Evolutionary conservation across 37 sponge, comb jelly and placozoan genomes (phyloP), one percentile per base, ranked within the genome.

Genomic region (Geodia barretti): DNA sequence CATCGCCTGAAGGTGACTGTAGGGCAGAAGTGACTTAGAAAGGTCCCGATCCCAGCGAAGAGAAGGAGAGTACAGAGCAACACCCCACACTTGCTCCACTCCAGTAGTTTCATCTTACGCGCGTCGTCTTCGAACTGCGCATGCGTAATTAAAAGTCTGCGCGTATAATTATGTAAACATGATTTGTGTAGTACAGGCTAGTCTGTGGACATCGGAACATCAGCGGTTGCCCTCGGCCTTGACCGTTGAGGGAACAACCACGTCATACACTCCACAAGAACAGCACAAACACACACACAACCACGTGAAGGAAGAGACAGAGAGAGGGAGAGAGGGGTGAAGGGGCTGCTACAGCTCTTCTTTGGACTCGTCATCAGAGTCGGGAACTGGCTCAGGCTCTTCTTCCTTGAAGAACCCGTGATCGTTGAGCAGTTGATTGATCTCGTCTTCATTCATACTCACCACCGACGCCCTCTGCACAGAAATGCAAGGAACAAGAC

Each of bases 361-460:
- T 23, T n/a, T 23, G 17, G 11, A 11, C 60, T 58, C 17, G 29
- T 64, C 65, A 7, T 64, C 65, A 5, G 29, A 8, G 8, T 29
- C 14, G 36, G 5, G 38, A 36, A 64, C 83, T n/a, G 5, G 67
- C 30, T 79, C 74, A 0, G 79, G 47, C 4, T 62, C 5, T 32
- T 35, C 39, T n/a, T n/a, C n/a, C 61, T 87, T 87, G 37, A 37
- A 21, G 39, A 87, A 59, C 29, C 72, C 77, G 34, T 80, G 67
- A 1, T 76, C 80, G 29, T 38, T 38, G 9, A 87, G 82, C 2
- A 87, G 70, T 5, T 58, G 72, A 21, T 73, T 87, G 41, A 87
- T 87, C 71, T 87, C 87, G 9, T 81, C 77, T 26, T 87, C 87
- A 37, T 74, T 65, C 58, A 75, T 66, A 59, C 80, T 67, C 24